phyloP scores from a whole-genome alignment of 2,797 vertebrate species.

The Xiphophorus birchmanni region DNA sequence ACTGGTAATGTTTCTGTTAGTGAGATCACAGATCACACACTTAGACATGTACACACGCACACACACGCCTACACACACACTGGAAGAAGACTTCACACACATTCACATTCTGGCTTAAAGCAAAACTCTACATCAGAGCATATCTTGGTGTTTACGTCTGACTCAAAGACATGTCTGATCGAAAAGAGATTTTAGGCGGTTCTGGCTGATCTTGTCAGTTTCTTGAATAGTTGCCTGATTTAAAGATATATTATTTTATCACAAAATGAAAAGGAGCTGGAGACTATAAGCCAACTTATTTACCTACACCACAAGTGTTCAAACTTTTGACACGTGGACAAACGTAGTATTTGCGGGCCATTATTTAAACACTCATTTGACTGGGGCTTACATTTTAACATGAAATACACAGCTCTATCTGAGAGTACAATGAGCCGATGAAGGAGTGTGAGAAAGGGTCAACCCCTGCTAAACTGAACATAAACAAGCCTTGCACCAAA shows the following conservation, averaged over 20 bases:
- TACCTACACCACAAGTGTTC: neutral
- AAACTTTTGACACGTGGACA: neutral
- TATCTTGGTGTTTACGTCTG: neutral
- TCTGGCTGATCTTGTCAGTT: neutral
- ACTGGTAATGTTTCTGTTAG: conserved; percentile 32
- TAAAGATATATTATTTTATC: neutral
- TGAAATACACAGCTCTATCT: neutral
- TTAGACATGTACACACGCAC: neutral
- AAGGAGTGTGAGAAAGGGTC: neutral
- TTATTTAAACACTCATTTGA: neutral
- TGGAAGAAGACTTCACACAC: neutral
- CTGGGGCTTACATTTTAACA: neutral
- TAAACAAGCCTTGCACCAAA: neutral
- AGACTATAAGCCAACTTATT: neutral
- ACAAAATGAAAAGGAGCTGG: neutral
- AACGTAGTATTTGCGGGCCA: neutral
- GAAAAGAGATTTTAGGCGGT: neutral
- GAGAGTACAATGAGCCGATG: neutral
- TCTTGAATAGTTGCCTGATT: neutral
- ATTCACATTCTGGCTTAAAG: neutral
- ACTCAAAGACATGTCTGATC: neutral
- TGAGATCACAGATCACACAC: conserved; percentile 26
- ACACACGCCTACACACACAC: neutral
- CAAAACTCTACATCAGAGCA: neutral
- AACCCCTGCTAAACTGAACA: neutral